phyloP scores from a whole-genome alignment of 2,113 vertebrate genomes.

The Lepus europaeus region DNA sequence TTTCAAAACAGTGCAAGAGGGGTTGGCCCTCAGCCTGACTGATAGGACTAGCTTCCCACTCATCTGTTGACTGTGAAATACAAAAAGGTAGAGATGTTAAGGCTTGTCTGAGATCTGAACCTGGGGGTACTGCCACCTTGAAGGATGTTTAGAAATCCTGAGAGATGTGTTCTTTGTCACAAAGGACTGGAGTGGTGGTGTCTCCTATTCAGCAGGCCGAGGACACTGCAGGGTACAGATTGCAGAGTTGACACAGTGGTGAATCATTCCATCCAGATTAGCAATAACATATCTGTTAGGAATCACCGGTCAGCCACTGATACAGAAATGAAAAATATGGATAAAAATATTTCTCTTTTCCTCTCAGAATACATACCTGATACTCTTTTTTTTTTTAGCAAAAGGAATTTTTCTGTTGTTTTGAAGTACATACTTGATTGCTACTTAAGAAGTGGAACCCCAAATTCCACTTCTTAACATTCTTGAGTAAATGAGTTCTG shows the following conservation, averaged over 20 bases:
- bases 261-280: not conserved
- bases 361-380: not conserved
- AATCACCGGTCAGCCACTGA: not conserved
- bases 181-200: not conserved
- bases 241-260: not conserved
- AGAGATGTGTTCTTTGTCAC: constrained; percentile 19
- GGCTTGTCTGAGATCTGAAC: constrained; percentile 50
- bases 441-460: constrained; percentile 2
- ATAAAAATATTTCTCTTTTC: not conserved
- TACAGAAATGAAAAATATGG: not conserved
- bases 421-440: constrained; percentile 40
- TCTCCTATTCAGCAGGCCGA: not conserved
- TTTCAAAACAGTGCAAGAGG: not conserved
- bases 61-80: constrained; percentile 31
- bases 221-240: not conserved
- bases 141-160: constrained; percentile 40
- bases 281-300: not conserved
- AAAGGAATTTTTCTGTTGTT: constrained; percentile 41
- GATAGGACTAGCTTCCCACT: constrained; percentile 24
- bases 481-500: constrained; percentile 65
- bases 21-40: not conserved
- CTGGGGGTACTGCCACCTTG: not conserved
- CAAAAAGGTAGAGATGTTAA: not conserved
- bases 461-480: constrained; percentile 25
- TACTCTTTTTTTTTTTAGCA: not conserved